Conservation (phyloP, 2,797 vertebrate species). For the Crocodylus rhombifer region DNA sequence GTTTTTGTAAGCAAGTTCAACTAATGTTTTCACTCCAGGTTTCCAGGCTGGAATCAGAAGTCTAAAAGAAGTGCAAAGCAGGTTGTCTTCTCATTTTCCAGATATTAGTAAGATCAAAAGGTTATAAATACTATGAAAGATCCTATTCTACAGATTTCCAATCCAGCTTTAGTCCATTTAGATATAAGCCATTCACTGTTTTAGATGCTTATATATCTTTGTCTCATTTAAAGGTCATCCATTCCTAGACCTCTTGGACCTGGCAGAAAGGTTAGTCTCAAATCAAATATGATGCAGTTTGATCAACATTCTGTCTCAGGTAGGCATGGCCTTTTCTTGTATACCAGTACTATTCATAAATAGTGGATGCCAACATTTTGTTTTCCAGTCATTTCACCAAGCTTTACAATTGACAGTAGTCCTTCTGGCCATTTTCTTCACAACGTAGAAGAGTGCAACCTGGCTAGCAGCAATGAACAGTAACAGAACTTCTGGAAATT, state of each 20-base stretch:
- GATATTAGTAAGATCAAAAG: not conserved
- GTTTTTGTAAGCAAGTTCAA: not conserved
- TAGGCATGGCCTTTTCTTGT: not conserved
- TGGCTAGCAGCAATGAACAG: not conserved
- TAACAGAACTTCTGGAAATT: not conserved
- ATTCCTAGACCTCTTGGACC: not conserved
- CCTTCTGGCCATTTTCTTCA: not conserved
- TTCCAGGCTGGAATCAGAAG: not conserved
- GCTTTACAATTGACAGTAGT: not conserved
- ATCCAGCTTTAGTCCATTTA: not conserved
- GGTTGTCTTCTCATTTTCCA: not conserved
- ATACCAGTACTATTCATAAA: not conserved
- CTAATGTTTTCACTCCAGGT: not conserved
- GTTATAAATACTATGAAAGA: not conserved
- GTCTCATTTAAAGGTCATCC: accelerated
- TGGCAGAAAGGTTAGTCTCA: not conserved
- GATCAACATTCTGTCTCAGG: not conserved
- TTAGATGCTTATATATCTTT: not conserved
- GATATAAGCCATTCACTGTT: not conserved
- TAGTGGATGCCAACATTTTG: accelerated
- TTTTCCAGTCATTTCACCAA: not conserved
- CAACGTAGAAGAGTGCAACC: not conserved
- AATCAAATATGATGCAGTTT: not conserved
- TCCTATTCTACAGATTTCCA: not conserved
- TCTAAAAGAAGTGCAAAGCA: not conserved